Conservation (phyloP, 2,797 vertebrate species). For the Pagetopsis macropterus region DNA sequence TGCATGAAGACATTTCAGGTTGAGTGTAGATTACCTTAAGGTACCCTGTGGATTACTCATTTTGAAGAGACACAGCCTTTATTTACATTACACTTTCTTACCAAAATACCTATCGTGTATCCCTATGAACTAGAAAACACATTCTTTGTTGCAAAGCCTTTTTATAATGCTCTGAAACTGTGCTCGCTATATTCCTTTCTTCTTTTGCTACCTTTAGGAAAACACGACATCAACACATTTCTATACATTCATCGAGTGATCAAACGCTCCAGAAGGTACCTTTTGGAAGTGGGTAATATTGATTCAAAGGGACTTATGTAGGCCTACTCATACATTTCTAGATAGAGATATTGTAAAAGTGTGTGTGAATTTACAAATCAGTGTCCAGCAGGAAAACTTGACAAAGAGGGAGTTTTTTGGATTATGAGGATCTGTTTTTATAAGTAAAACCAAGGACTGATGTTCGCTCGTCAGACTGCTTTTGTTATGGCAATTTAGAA, state of each 20-base stretch:
- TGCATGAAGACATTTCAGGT: constrained; percentile 10
- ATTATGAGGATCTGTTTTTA: neutral
- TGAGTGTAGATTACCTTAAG: constrained; percentile 20
- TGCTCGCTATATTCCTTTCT: neutral
- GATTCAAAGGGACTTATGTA: constrained; percentile 1
- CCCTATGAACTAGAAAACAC: neutral
- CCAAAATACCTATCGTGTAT: constrained; percentile 17
- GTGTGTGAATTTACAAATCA: neutral
- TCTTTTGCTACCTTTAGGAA: neutral
- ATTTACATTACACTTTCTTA: constrained; percentile 20
- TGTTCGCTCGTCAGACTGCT: neutral
- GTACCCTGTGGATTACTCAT: constrained; percentile 27
- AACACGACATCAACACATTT: neutral
- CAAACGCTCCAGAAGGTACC: neutral
- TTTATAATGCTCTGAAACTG: neutral
- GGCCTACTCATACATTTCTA: neutral
- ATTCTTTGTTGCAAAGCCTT: constrained; percentile 3
- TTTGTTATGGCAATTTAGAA: neutral
- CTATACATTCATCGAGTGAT: neutral
- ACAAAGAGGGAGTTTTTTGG: neutral
- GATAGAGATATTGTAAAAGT: constrained; percentile 11
- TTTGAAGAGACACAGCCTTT: constrained; percentile 15
- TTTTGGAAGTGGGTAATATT: neutral
- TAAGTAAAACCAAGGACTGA: neutral
- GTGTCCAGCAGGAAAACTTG: constrained; percentile 1